These are phyloP conservation scores for Diaprepes abbreviatus DNA, from an alignment of 2,888 invertebrate species.

Conservation along the genomic window DNA sequence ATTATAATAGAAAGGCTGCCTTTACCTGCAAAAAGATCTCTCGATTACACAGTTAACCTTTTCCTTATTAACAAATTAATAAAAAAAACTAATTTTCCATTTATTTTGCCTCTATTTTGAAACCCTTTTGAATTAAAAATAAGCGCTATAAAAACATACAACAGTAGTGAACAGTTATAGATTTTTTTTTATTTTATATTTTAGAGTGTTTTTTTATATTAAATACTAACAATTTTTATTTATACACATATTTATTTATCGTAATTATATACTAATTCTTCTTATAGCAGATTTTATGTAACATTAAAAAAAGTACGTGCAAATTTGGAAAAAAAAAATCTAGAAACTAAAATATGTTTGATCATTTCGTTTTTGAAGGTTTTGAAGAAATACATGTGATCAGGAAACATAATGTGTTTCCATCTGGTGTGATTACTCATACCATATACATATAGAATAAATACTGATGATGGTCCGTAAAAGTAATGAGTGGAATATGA, in stretches of 20 bases:
- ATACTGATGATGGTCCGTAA: too few species aligned
- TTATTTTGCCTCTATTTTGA: slow-evolving; percentile 10
- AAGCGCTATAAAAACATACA: neutral
- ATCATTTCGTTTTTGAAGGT: too few species aligned
- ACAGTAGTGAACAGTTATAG: neutral
- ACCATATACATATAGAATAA: too few species aligned
- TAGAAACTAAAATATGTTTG: too few species aligned
- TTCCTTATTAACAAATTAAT: neutral
- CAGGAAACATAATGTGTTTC: too few species aligned
- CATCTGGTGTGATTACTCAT: too few species aligned
- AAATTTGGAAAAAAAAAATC: neutral
- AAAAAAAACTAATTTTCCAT: neutral
- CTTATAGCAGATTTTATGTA: neutral
- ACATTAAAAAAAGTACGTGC: neutral
- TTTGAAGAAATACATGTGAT: too few species aligned
- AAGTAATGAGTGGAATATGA: too few species aligned
- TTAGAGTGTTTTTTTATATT: neutral
- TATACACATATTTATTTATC: slow-evolving; percentile 24
- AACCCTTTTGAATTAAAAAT: neutral
- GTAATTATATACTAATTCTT: slow-evolving; percentile 17
- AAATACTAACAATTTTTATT: slow-evolving; percentile 29
- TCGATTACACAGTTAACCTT: too few species aligned
- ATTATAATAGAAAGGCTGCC: too few species aligned
- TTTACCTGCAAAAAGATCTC: too few species aligned
- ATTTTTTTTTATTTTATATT: neutral